These are phyloP conservation scores for Natrix natrix DNA, from an alignment of 2,797 vertebrate species.

Conservation along the genomic window DNA sequence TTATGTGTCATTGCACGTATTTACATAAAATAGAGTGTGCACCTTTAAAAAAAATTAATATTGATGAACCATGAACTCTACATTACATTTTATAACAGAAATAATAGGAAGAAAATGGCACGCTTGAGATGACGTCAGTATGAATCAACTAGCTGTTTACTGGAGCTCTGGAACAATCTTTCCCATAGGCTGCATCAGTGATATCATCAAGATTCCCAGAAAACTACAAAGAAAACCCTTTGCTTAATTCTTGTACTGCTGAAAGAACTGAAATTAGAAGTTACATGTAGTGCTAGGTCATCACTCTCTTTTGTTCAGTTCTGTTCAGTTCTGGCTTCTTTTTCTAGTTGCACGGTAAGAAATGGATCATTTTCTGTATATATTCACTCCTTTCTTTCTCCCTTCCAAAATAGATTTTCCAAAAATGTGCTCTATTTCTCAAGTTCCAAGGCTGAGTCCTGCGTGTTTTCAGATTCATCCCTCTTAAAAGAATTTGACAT, in stretches of 20 bases:
- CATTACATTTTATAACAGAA: background rate
- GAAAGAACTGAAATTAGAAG: background rate
- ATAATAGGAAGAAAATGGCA: conserved; percentile 13
- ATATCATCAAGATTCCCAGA: background rate
- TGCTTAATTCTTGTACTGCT: rapidly evolving
- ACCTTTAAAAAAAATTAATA: background rate
- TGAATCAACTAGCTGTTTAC: rapidly evolving
- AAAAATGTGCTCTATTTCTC: background rate
- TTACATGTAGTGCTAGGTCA: background rate
- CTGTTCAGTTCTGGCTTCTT: background rate
- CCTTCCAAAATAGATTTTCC: background rate
- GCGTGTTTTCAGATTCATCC: background rate
- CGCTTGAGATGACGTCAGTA: background rate
- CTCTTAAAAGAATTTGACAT: background rate
- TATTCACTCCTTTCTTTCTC: background rate
- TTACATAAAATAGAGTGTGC: background rate
- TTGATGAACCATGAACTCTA: background rate
- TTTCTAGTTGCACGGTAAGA: background rate
- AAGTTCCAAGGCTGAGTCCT: background rate
- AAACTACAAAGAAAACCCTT: background rate
- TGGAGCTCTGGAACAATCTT: background rate
- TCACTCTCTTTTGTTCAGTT: background rate
- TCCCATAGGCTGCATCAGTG: background rate
- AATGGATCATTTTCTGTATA: background rate
- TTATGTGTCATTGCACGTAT: background rate